Conservation (phyloP, 2,797 vertebrate species). For the Pitangus sulphuratus region DNA sequence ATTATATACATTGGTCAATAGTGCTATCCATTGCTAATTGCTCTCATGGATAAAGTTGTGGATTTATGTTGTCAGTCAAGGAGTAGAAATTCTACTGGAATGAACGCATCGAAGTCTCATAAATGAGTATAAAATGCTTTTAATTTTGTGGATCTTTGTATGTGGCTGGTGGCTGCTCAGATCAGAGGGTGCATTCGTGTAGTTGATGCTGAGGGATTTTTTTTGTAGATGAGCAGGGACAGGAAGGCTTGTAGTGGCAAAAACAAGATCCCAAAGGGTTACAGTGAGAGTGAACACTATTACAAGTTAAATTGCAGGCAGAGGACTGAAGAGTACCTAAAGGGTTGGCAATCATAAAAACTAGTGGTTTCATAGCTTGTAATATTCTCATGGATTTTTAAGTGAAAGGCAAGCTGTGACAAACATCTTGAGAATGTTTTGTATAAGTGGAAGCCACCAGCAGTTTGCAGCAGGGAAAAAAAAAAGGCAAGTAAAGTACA, state of each 20-base stretch:
- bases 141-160: background rate
- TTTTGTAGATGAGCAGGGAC: background rate
- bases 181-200: background rate
- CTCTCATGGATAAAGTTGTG: background rate
- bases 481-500: background rate
- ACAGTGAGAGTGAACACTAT: background rate
- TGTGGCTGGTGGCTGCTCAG: background rate
- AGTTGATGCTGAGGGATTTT: background rate
- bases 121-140: background rate
- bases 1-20: background rate
- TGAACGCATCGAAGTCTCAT: background rate
- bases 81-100: background rate
- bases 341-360: background rate
- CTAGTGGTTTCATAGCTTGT: background rate
- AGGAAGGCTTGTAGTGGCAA: background rate
- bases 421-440: constrained; percentile 11
- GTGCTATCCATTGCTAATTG: background rate
- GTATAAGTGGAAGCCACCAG: background rate
- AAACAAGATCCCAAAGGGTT: background rate
- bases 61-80: background rate
- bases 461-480: background rate
- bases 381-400: constrained; percentile 15
- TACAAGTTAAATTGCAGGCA: background rate
- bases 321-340: background rate
- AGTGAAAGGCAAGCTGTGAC: constrained; percentile 49